Percentiles rank a stretch among this genome's conserved stretches.
phyloP scores from a whole-genome alignment of 2,113 vertebrate species.

The Crotalus tigris region DNA sequence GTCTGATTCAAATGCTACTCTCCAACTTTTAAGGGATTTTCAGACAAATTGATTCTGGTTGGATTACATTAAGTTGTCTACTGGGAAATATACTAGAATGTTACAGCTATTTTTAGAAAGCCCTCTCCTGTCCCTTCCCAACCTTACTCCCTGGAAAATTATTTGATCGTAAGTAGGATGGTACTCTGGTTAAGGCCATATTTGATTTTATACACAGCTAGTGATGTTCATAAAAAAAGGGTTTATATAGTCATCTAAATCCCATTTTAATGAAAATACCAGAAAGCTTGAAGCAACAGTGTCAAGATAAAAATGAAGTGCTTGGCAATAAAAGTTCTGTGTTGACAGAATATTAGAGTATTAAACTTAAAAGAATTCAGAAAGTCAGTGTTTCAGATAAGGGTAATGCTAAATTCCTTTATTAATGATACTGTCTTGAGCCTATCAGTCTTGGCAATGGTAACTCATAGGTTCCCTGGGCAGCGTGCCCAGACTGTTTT shows the following conservation, averaged over 20 bases:
- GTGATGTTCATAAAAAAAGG: background rate
- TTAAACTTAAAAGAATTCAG: background rate
- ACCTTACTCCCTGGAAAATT: background rate
- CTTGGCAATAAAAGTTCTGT: constrained; percentile 8
- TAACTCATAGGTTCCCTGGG: background rate
- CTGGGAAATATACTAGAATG: background rate
- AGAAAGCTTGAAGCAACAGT: background rate
- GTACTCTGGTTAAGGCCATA: background rate
- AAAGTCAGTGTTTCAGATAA: background rate
- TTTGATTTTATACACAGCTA: background rate
- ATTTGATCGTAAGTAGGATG: background rate
- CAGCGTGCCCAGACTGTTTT: background rate
- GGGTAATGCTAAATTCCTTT: background rate
- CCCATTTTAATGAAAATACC: background rate
- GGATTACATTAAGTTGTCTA: background rate
- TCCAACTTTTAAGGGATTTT: constrained; percentile 9
- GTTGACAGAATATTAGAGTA: background rate
- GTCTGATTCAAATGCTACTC: background rate
- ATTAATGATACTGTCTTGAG: background rate
- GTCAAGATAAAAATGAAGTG: background rate
- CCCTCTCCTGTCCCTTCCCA: background rate
- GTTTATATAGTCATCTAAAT: background rate
- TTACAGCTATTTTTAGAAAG: background rate
- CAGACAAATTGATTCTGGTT: background rate
- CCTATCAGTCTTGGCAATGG: background rate